Percentiles rank a stretch among this genome's conserved stretches.
Conservation (phyloP, 2,797 vertebrate species). For the Rhinella marina region DNA sequence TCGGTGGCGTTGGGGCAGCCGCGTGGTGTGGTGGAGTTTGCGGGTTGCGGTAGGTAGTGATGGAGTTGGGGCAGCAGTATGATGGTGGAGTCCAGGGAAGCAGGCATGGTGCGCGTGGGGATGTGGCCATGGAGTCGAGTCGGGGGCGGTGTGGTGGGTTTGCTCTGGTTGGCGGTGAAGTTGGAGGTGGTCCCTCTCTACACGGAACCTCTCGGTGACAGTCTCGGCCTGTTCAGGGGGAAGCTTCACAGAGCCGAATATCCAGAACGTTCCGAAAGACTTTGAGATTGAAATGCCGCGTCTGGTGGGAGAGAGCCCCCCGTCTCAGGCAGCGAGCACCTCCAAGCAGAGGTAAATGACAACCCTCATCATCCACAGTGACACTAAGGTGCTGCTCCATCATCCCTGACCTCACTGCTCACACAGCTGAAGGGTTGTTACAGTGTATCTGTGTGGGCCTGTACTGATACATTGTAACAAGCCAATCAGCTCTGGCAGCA, state of each 20-base stretch:
- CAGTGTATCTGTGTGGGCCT: background rate
- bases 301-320: slow-evolving; percentile 84
- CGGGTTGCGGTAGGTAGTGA: too few species aligned
- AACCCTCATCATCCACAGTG: background rate
- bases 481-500: background rate
- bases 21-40: too few species aligned
- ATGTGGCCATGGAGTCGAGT: too few species aligned
- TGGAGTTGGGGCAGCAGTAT: too few species aligned
- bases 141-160: too few species aligned
- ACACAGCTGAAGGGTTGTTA: background rate
- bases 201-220: too few species aligned
- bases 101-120: too few species aligned
- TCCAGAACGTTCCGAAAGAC: slow-evolving; percentile 96
- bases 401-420: background rate
- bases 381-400: background rate
- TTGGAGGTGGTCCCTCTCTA: too few species aligned
- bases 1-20: too few species aligned
- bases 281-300: slow-evolving; percentile 93
- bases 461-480: background rate
- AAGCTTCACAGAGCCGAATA: slow-evolving; percentile 93
- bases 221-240: slow-evolving; percentile 79
- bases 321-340: slow-evolving; percentile 72
- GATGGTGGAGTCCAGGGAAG: too few species aligned
- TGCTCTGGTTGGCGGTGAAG: too few species aligned
- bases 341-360: slow-evolving; percentile 67